Evolutionary conservation across 2,797 vertebrate species (phyloP).

Genomic region (Coregonus sp.): DNA sequence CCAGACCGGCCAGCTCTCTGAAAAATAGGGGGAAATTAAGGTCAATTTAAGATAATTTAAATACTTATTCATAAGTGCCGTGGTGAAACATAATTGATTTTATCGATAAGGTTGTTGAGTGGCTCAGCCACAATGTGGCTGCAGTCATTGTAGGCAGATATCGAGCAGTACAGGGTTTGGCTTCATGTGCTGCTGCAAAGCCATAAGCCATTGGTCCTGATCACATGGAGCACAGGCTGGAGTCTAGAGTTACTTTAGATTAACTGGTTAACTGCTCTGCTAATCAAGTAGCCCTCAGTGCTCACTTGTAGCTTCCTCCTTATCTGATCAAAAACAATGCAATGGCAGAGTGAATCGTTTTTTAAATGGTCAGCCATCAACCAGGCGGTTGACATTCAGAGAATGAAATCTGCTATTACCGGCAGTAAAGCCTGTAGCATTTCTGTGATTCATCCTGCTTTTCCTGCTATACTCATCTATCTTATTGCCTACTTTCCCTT

Average conservation of each 20-base stretch:
- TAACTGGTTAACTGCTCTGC: neutral
- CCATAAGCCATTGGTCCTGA: neutral
- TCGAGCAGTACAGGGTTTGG: neutral
- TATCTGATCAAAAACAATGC: neutral
- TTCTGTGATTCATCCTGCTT: neutral
- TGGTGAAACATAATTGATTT: constrained; percentile 66
- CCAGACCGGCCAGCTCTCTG: constrained; percentile 32
- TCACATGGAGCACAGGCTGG: neutral
- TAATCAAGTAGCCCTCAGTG: too few relatives aligned
- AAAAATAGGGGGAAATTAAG: constrained; percentile 55
- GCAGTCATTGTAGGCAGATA: constrained; percentile 40
- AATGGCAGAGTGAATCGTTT: neutral
- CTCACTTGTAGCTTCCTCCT: neutral
- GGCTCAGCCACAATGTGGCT: constrained; percentile 13
- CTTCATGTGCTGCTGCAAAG: neutral
- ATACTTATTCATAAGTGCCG: constrained; percentile 57
- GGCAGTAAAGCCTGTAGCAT: neutral
- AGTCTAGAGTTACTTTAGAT: neutral
- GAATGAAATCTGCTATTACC: neutral
- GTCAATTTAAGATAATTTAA: constrained; percentile 67
- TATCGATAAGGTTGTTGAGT: constrained; percentile 61
- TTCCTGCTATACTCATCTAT: constrained; percentile 49
- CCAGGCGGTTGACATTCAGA: neutral
- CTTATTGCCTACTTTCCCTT: constrained; percentile 21
- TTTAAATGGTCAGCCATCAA: neutral